Conservation (phyloP, 37 sponge, comb jelly and placozoan species). For the Crambe crambe region DNA sequence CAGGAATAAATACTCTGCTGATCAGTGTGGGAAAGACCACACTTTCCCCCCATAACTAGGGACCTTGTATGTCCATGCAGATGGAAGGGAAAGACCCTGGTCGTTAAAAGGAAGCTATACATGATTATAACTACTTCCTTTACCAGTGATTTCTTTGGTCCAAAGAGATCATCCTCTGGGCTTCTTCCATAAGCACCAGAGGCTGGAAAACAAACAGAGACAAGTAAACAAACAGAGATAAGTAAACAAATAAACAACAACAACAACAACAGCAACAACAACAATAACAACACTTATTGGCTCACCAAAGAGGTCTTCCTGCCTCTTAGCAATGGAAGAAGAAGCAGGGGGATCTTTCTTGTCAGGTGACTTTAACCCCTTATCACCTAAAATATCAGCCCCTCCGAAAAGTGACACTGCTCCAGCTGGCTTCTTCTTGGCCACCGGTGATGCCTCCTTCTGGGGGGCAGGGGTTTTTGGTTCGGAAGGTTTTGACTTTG, state of each 20-base stretch:
- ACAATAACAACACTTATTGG: not conserved
- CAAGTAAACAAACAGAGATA: not conserved
- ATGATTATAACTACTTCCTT: too few relatives aligned
- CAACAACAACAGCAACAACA: not conserved
- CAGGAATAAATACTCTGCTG: too few relatives aligned
- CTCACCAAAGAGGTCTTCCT: conserved; percentile 11
- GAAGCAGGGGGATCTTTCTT: not conserved
- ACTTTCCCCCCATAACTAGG: too few relatives aligned
- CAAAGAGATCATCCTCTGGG: conserved; percentile 35
- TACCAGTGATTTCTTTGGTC: conserved; percentile 13
- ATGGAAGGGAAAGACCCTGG: too few relatives aligned
- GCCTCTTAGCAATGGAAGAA: not conserved
- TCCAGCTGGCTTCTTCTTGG: conserved; percentile 49
- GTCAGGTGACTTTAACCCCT: not conserved
- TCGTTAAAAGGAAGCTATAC: too few relatives aligned
- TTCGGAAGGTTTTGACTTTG: not conserved
- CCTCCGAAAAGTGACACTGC: conserved; percentile 79
- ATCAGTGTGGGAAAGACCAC: too few relatives aligned
- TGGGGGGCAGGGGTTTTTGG: not conserved
- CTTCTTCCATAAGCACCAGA: not conserved
- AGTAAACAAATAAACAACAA: not conserved
- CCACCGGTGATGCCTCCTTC: not conserved
- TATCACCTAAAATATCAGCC: conserved; percentile 23
- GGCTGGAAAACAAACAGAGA: not conserved
- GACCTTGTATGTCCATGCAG: too few relatives aligned